Evolutionary conservation across 92 coral and sea anemone species (phyloP), one percentile per base, ranked within the genome.

Genomic region (Galaxea fascicularis): DNA sequence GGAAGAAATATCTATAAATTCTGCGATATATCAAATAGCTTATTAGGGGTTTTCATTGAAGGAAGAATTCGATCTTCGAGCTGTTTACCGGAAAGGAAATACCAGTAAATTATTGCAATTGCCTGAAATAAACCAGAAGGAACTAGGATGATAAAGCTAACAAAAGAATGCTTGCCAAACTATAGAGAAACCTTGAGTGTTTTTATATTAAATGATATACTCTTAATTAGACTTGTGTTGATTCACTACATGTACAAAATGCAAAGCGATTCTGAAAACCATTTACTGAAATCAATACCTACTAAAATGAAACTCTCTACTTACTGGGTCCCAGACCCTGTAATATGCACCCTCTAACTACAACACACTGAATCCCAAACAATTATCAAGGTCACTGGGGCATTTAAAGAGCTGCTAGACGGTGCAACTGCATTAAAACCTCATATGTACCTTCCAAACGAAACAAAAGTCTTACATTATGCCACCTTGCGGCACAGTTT

Each of bases 211-310:
- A 57, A 78, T 59, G 72, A 69, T 82, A n/a, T 59, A 59, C 24
- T 64, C 20, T 44, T 21, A 53, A 63, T 57, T 78, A 72, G 39
- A 35, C 62, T 46, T 8, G 26, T 39, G 30, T 57, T 47, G 21
- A 47, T 63, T 74, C 68, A 70, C 62, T 68, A 60, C 54, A 82
- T 77, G 57, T 83, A 69, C 91, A 77, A 76, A 88, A 69, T 70
- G 82, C 66, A 46, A 75, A 58, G 82, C 22, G 79, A 82, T 82
- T 68, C n/a, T 82, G 87, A 78, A 44, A 78, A 45, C 63, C 72
- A 21, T 51, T 65, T 80, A 80, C 85, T n/a, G 15, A 35, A 41
- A 35, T 18, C 58, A 31, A 53, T 68, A 56, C 78, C 60, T 82
- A 71, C 59, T 82, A 70, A 82, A 69, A 82, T 58, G 77, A 56